Evolutionary conservation across 2,113 vertebrate species (phyloP), one percentile per base, ranked within the genome.

Genomic region (Dicentrarchus labrax): DNA sequence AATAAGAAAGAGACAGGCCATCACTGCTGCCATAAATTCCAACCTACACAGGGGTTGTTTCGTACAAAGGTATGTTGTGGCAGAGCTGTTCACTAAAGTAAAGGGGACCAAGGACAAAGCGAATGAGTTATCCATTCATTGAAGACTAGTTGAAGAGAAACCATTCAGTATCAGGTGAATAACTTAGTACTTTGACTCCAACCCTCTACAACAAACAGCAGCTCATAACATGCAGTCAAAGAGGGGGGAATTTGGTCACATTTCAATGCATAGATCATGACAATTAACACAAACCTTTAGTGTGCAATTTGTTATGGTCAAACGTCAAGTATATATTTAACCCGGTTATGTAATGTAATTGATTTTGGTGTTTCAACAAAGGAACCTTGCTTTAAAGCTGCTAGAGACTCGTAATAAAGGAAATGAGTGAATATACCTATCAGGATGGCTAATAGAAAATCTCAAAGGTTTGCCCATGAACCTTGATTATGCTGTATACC

Each of bases 101-200:
- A 65, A 78, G 12, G 61, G 5, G 15, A 72, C 69, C 78, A 84
- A 90, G 84, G 81, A 85, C 76, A 85, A 85, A 80, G 66, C 45
- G 72, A 24, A 54, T 38, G 19, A 67, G 19, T 69, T 75, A 80
- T 78, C 57, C 43, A 60, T 87, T 81, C 72, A 54, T 41, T 64
- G 41, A 87, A 59, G n/a, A 54, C 15, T 36, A 41, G 64, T 21
- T 82, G n/a, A 79, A 76, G 60, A 87, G 43, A 83, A 88, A 87
- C 75, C 78, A 80, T 70, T 91, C 22, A 66, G 41, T 57, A 41
- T 82, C 47, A 69, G 45, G 21, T 85, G 56, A 88, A 81, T 62
- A 62, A 68, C 59, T 82, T 72, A 17, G 39, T 11, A 38, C 82
- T 76, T 80, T 76, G 43, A 83, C 73, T 69, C 59, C 21, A 30